Evolutionary conservation across 2,888 invertebrate genomes (phyloP), one percentile per base, ranked within the genome.

Genomic region (Abscondita cerata): DNA sequence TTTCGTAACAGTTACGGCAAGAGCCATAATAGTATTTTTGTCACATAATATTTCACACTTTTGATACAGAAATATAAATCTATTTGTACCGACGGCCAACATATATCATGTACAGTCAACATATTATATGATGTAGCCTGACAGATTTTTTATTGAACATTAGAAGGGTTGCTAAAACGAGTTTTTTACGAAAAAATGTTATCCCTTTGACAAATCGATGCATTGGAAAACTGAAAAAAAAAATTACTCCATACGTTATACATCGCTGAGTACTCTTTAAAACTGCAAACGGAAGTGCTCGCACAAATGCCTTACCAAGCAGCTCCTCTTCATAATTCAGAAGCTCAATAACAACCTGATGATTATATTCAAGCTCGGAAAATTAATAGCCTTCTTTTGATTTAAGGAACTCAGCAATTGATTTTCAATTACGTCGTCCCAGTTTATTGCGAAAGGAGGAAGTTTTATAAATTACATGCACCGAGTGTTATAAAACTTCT

Each of bases 61-160:
- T 63, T 63, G 63, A 59, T 63, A 55, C 55, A 52, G 8, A 63
- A 63, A 59, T 59, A 59, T 63, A 63, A 63, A 59, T 63, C 55
- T 63, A 62, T 62, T 59, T 63, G 63, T 63, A 63, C 63, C 52
- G 59, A 50, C 59, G 38, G 53, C 31, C 33, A 61, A 58, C 61
- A 64, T 64, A 64, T 61, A 64, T 64, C 64, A 61, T 47, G 56
- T 33, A 55, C 58, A 64, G 60, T 64, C 63, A 61, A 60, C 61
- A 59, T 58, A 61, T n/a, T n/a, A n/a, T 62, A 65, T 62, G 58
- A 62, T 60, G 62, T 63, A 56, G 47, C 56, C 54, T 65, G 67
- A 67, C 67, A 67, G 67, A 55, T 65, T 67, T 67, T 67, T 67
- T 67, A 67, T 67, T 67, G 67, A 64, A 63, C 63, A 61, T 68